Evolutionary conservation across 2,888 invertebrate genomes (phyloP).

Genomic region (Eupeodes luniger): DNA sequence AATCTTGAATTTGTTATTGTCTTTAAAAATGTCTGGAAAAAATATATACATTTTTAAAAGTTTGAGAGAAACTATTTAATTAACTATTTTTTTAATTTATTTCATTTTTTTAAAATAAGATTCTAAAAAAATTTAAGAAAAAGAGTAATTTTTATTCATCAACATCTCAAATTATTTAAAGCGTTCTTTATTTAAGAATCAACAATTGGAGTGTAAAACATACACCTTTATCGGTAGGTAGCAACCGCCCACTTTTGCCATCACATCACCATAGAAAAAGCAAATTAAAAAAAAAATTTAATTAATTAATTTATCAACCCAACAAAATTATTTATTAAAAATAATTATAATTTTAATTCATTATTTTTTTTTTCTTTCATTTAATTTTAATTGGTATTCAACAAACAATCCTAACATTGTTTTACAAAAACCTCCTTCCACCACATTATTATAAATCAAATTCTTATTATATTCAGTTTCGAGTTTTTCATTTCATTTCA

Average conservation of each 20-base stretch:
- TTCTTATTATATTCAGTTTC: slow-evolving; percentile 52
- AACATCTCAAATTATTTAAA: slow-evolving; percentile 77
- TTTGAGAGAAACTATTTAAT: no score
- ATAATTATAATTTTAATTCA: no score
- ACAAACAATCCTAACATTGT: slow-evolving; percentile 53
- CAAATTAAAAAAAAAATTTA: slow-evolving; percentile 63
- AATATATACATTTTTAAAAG: no score
- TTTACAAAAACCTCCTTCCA: neutral
- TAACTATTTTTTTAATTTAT: no score
- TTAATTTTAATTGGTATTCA: slow-evolving; percentile 71
- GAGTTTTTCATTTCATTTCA: slow-evolving; percentile 67
- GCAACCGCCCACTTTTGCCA: slow-evolving; percentile 76
- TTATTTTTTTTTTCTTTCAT: slow-evolving; percentile 64
- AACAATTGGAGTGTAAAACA: slow-evolving; percentile 80
- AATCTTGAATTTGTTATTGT: no score
- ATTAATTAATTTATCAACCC: slow-evolving; percentile 63
- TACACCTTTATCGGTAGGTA: slow-evolving; percentile 82
- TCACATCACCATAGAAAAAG: slow-evolving; percentile 73
- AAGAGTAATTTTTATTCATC: slow-evolving; percentile 36
- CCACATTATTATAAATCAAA: slow-evolving; percentile 20
- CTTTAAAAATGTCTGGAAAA: no score
- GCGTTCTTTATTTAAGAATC: slow-evolving; percentile 79
- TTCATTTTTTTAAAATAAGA: slow-evolving; percentile 1
- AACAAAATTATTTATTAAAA: slow-evolving; percentile 68
- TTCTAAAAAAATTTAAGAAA: no score